phyloP scores from a whole-genome alignment of 2,113 vertebrate species.

The Pterocles gutturalis region DNA sequence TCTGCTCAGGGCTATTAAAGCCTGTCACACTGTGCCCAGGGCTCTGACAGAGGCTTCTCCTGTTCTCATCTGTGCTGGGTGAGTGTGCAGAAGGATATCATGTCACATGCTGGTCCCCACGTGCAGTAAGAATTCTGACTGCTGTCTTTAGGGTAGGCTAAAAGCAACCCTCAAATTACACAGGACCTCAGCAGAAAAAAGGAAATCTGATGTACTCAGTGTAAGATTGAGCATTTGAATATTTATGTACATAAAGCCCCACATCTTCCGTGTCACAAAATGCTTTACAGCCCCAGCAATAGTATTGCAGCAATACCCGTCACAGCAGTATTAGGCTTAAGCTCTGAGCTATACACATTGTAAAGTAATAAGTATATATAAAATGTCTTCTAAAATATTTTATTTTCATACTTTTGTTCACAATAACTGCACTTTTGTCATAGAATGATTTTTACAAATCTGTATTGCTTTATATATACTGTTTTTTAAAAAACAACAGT shows the following conservation, averaged over 20 bases:
- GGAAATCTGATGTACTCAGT: not conserved
- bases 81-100: rapidly evolving
- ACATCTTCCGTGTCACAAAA: not conserved
- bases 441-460: not conserved
- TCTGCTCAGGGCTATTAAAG: not conserved
- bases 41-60: not conserved
- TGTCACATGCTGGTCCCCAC: no score
- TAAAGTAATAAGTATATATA: not conserved
- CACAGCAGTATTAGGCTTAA: not conserved
- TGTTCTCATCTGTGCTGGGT: not conserved
- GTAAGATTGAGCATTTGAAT: not conserved
- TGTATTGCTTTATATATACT: not conserved
- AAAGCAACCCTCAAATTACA: not conserved
- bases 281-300: not conserved
- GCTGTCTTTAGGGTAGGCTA: not conserved
- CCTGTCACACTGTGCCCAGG: rapidly evolving
- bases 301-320: not conserved
- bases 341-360: not conserved
- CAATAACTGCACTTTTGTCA: not conserved
- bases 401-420: not conserved
- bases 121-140: not conserved
- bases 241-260: not conserved
- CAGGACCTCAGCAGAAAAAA: not conserved
- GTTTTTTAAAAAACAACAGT: not conserved
- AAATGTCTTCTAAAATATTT: not conserved